phyloP scores from a whole-genome alignment of 2,113 vertebrate species.

The Athene noctua region DNA sequence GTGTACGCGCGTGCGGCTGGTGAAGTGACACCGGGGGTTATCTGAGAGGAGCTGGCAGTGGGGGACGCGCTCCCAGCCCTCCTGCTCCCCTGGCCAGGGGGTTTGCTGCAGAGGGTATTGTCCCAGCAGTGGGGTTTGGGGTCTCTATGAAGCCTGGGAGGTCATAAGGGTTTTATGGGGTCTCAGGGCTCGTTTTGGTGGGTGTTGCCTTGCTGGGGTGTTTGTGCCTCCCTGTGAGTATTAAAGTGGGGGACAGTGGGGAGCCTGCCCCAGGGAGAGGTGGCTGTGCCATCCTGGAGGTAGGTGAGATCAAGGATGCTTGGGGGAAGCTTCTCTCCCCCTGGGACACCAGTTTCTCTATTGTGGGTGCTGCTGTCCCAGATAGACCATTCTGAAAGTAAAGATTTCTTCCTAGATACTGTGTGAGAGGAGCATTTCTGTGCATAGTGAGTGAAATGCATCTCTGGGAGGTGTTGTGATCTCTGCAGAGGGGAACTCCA shows the following conservation, averaged over 20 bases:
- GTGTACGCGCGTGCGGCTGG: background rate
- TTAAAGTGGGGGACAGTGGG: background rate
- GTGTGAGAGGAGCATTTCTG: background rate
- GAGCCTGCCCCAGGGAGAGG: background rate
- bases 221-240: background rate
- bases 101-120: too few relatives aligned
- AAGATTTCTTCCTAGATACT: background rate
- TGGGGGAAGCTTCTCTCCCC: too few relatives aligned
- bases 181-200: background rate
- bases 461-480: background rate
- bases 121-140: background rate
- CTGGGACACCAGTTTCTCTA: background rate
- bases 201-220: background rate
- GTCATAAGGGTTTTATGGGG: accelerated
- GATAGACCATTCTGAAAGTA: background rate
- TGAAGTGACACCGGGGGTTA: too few relatives aligned
- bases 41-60: background rate
- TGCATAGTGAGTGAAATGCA: background rate
- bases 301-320: accelerated
- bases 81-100: background rate
- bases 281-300: background rate
- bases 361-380: background rate
- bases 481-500: too few relatives aligned
- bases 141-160: accelerated
- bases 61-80: background rate